Conservation (phyloP, 2,113 vertebrate genomes). For the Triplophysa tibetana region DNA sequence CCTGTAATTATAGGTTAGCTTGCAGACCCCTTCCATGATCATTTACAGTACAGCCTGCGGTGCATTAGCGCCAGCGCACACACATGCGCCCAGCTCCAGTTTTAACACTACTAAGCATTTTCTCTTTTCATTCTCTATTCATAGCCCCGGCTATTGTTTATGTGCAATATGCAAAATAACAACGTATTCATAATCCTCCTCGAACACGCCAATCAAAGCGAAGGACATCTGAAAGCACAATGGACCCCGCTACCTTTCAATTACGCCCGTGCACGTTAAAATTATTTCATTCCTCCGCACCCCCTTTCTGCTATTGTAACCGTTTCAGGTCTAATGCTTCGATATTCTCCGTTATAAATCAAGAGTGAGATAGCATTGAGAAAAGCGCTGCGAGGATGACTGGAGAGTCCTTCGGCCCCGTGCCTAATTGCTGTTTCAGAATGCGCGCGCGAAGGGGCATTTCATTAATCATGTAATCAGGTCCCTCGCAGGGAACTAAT, state of each 20-base stretch:
- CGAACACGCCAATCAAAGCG: slow-evolving; percentile 91
- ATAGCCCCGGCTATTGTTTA: slow-evolving; percentile 86
- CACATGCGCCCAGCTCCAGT: slow-evolving; percentile 48
- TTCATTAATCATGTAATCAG: slow-evolving; percentile 99
- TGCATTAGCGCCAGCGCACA: slow-evolving; percentile 88
- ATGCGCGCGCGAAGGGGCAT: slow-evolving; percentile 96
- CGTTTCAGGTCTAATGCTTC: slow-evolving; percentile 85
- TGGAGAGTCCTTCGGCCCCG: slow-evolving; percentile 85
- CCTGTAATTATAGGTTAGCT: slow-evolving; percentile 99
- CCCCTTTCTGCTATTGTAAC: slow-evolving; percentile 85
- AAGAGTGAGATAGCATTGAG: slow-evolving; percentile 85
- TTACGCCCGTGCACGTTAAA: slow-evolving; percentile 85
- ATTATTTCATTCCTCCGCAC: slow-evolving; percentile 80
- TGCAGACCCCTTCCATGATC: slow-evolving; percentile 98
- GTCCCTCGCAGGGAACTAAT: slow-evolving; percentile 99
- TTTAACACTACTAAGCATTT: slow-evolving; percentile 78
- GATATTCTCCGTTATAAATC: slow-evolving; percentile 95
- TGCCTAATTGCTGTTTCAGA: slow-evolving; percentile 99
- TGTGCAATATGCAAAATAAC: slow-evolving; percentile 92
- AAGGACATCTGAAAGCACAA: slow-evolving; percentile 83
- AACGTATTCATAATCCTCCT: slow-evolving; percentile 83
- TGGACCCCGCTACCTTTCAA: slow-evolving; percentile 86
- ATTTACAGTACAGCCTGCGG: slow-evolving; percentile 97
- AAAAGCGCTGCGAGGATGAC: slow-evolving; percentile 63
- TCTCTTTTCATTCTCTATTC: slow-evolving; percentile 68